Evolutionary conservation across 1,140 invertebrate genomes (phyloP).

Genomic region (Dolichoris vasculosae): DNA sequence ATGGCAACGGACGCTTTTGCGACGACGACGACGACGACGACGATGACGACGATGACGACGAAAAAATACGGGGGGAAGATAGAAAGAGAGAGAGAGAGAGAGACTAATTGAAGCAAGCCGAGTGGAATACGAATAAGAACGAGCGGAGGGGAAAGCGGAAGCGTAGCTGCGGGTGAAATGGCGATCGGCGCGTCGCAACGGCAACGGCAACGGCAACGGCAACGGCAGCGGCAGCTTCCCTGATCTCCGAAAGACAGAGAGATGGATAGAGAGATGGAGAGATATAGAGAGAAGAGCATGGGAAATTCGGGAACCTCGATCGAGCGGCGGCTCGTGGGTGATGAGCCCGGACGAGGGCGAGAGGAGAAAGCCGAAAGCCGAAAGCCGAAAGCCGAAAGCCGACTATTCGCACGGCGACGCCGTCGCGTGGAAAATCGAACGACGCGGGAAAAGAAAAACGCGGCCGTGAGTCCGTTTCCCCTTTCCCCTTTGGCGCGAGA

Average conservation of each 20-base stretch:
- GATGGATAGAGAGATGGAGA: neutral
- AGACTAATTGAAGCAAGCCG: neutral
- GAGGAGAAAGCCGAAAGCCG: neutral
- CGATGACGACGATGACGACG: neutral
- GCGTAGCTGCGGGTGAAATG: neutral
- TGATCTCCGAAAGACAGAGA: neutral
- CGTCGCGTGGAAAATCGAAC: too few relatives aligned
- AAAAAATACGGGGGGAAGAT: neutral
- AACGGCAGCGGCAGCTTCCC: neutral
- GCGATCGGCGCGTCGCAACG: neutral
- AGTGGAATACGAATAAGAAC: neutral
- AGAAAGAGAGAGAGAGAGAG: neutral
- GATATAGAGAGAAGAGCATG: neutral
- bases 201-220: neutral
- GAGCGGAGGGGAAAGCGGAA: neutral
- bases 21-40: neutral
- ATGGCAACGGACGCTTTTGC: neutral
- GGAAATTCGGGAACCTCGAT: slow-evolving; percentile 47
- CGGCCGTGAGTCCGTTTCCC: too few relatives aligned
- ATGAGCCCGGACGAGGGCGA: neutral
- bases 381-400: neutral
- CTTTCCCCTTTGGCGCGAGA: neutral
- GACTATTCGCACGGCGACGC: too few relatives aligned
- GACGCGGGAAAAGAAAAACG: too few relatives aligned
- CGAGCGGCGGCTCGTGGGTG: slow-evolving; percentile 10